A percentile compares a stretch with the other conserved stretches of the same genome.
Evolutionary conservation across 1,140 invertebrate species (phyloP).

Genomic region (Hyles vespertilio): DNA sequence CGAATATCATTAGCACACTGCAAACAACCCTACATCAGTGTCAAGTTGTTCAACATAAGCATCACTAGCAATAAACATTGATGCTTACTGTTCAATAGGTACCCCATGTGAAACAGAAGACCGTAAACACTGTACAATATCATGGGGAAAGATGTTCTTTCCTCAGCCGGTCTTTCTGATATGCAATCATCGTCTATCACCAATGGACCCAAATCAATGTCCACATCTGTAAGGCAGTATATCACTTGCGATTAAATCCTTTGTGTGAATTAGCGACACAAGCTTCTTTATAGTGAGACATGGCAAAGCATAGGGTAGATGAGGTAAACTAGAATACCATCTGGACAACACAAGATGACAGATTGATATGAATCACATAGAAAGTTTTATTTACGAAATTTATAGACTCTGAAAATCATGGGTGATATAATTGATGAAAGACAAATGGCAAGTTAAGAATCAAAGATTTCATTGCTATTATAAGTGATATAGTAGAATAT

Average conservation of each 20-base stretch:
- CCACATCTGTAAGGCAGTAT: conserved; percentile 63
- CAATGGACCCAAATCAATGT: conserved; percentile 64
- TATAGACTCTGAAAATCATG: too few relatives aligned
- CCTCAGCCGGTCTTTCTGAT: conserved; percentile 51
- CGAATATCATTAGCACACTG: conserved; percentile 2
- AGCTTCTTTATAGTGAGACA: too few relatives aligned
- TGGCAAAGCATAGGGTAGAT: too few relatives aligned
- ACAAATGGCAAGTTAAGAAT: too few relatives aligned
- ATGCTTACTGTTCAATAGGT: conserved; percentile 73
- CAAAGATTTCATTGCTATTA: too few relatives aligned
- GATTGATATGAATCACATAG: too few relatives aligned
- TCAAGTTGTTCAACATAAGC: conserved; percentile 26
- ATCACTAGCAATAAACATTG: conserved; percentile 37
- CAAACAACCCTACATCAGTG: background rate
- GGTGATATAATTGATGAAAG: too few relatives aligned
- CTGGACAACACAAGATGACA: background rate
- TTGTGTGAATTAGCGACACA: too few relatives aligned
- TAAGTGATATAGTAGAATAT: too few relatives aligned
- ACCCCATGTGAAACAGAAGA: conserved; percentile 72
- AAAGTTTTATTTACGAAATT: too few relatives aligned
- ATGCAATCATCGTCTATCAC: conserved; percentile 52
- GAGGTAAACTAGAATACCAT: too few relatives aligned
- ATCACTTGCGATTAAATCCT: too few relatives aligned
- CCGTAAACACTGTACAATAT: conserved; percentile 71
- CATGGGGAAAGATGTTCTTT: conserved; percentile 60